A percentile compares a stretch with the other conserved stretches of the same genome.
These are phyloP conservation scores for Cygnus atratus DNA, from an alignment of 2,113 vertebrate genomes.

Conservation along the genomic window DNA sequence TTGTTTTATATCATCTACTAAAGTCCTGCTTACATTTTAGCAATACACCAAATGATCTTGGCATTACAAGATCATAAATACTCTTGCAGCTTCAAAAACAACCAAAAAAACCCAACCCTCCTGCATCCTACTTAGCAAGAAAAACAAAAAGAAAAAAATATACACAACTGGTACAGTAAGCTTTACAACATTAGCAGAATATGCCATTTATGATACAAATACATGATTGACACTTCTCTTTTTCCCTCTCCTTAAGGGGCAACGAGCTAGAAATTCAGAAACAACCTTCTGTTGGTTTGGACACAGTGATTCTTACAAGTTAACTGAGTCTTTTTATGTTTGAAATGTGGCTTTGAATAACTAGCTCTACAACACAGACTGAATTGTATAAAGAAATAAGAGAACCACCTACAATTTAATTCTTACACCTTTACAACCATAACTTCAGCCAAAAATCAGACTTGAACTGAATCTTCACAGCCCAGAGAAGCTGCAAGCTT, in stretches of 20 bases:
- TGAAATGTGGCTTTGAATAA: neutral
- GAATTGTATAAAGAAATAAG: neutral
- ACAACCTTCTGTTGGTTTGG: neutral
- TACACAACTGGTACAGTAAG: neutral
- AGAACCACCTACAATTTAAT: neutral
- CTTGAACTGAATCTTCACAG: neutral
- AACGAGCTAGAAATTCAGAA: neutral
- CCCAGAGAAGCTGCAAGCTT: neutral
- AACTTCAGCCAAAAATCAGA: neutral
- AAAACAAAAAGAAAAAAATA: neutral
- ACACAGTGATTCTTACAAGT: neutral
- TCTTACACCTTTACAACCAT: neutral
- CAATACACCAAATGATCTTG: neutral
- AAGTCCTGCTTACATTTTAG: neutral
- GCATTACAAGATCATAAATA: neutral
- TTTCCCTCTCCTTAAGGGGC: neutral
- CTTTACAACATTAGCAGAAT: neutral
- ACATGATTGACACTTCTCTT: accelerated
- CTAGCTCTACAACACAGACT: neutral
- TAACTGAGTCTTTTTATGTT: neutral
- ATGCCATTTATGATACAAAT: neutral
- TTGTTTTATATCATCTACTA: neutral
- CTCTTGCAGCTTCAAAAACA: neutral
- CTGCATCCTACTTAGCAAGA: neutral
- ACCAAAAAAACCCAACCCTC: neutral